Base-by-base conservation (phyloP, 2,888 invertebrate genomes). In the Synanthedon tipuliformis region DNA sequence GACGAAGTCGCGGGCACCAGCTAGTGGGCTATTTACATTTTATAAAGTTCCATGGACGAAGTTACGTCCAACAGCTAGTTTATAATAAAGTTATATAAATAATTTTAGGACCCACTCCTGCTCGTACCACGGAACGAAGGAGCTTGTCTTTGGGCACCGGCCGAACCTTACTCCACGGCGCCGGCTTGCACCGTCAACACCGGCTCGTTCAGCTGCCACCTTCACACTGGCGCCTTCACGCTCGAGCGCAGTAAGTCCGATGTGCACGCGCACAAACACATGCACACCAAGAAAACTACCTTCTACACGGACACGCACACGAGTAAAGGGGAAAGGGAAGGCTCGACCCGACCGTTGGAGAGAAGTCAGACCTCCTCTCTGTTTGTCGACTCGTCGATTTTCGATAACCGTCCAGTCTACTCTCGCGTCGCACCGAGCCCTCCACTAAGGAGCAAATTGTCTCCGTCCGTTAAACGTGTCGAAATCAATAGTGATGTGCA, bases 121-220 rank as follows among this genome's bases (percentile, higher is more conserved):
- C 74, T 90, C 70, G 90, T 89, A 60, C 91, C 90, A 10, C 80
- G 90, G 58, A 91, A 91, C 71, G 89, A 89, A 59, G 91, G 90
- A 15, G 87, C 88, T 8, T 87, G 82, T 63, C 63, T 81, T 55
- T 88, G 81, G 86, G 88, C 83, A 11, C 88, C 88, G 0, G 63
- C 85, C 2, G 71, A 82, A 53, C 86, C 87, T 1, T 83, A 83
- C 61, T 87, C 87, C 1, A 78, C 86, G 1, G 66, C 67, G 11
- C 78, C 86, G 4, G 86, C 86, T 1, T 87, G 87, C 57, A 73
- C 81, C 12, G 71, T 77, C 3, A 82, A 78, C 58, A 80, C 78
- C 10, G 76, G 69, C 61, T 81, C 85, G 15, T 88, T 88, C 60
- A 83, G 79, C 64, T 86, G 87, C 59, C 87, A 88, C 57, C 69